Evolutionary conservation across 2,113 vertebrate species (phyloP).

Genomic region (Mus pahari): DNA sequence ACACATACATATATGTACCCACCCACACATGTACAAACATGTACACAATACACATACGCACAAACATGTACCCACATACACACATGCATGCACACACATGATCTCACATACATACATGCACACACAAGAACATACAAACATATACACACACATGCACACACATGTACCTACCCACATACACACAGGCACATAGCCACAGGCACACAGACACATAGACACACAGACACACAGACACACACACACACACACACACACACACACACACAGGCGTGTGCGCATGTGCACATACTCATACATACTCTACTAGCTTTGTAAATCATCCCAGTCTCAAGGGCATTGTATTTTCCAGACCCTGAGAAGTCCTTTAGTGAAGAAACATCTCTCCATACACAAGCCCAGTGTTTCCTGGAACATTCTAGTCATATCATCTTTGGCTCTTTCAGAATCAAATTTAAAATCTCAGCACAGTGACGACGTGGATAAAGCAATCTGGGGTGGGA

Average conservation of each 20-base stretch:
- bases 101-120: neutral
- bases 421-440: neutral
- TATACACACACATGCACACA: neutral
- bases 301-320: neutral
- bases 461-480: neutral
- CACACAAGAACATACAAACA: too few relatives aligned
- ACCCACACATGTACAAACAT: too few relatives aligned
- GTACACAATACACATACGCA: too few relatives aligned
- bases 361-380: neutral
- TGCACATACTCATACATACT: neutral
- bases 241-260: neutral
- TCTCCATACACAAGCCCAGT: neutral
- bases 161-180: neutral
- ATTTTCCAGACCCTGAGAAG: neutral
- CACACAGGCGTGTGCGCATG: rapidly evolving
- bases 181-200: neutral
- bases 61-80: too few relatives aligned
- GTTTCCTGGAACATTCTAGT: neutral
- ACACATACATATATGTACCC: too few relatives aligned
- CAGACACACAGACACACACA: neutral
- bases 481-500: too few relatives aligned
- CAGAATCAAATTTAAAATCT: neutral
- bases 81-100: neutral
- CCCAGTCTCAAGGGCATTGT: neutral
- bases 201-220: too few relatives aligned